Conservation (phyloP, 64 coral and sea anemone species). For the Montipora cactus region DNA sequence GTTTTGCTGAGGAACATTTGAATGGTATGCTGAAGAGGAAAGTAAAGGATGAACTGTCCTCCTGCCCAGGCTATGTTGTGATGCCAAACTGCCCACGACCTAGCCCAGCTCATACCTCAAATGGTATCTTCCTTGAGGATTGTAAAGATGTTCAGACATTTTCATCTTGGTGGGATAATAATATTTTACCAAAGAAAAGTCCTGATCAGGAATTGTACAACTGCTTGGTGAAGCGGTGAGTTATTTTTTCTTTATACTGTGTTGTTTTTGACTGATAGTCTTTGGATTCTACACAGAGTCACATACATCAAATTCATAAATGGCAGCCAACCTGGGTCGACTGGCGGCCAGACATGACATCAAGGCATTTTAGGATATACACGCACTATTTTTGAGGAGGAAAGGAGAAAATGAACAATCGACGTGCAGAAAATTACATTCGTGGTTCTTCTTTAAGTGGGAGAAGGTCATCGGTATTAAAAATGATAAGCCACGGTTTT, state of each 20-base stretch:
- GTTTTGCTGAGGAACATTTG: background rate
- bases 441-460: no score
- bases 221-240: background rate
- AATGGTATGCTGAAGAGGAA: background rate
- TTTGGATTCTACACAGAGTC: no score
- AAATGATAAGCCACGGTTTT: no score
- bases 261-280: no score
- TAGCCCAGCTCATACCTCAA: background rate
- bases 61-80: slow-evolving; percentile 61
- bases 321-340: no score
- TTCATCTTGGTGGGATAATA: slow-evolving; percentile 45
- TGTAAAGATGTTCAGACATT: slow-evolving; percentile 33
- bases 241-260: background rate
- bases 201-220: background rate
- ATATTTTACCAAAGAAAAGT: background rate
- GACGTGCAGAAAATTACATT: no score
- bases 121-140: slow-evolving; percentile 61
- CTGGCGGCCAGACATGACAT: no score
- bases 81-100: slow-evolving; percentile 63
- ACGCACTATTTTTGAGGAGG: no score
- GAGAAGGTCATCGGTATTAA: no score
- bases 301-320: no score
- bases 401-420: no score
- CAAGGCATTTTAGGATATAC: no score
- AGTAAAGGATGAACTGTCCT: background rate